A percentile compares a stretch with the other conserved stretches of the same genome.
Conservation (phyloP, 2,797 vertebrate genomes). For the Poeciliopsis presidionis region DNA sequence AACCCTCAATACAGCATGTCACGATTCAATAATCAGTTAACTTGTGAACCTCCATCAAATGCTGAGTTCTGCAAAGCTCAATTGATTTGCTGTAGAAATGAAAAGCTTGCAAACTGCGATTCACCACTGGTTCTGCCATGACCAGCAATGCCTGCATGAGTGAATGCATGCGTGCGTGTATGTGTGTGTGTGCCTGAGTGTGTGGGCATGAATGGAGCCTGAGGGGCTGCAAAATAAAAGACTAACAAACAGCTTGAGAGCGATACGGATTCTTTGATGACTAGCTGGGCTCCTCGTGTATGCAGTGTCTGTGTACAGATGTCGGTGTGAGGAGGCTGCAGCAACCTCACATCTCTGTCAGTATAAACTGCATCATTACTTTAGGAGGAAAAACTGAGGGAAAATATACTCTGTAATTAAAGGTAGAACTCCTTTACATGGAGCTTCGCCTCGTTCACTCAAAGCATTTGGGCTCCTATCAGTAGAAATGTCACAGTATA, state of each 20-base stretch:
- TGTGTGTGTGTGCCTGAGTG: background rate
- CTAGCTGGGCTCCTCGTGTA: slow-evolving; percentile 15
- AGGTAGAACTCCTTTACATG: background rate
- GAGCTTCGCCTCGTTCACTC: background rate
- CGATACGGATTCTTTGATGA: slow-evolving; percentile 43
- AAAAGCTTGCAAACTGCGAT: slow-evolving; percentile 67
- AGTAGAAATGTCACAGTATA: background rate
- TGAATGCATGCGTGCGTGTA: slow-evolving; percentile 5
- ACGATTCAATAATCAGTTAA: slow-evolving; percentile 70
- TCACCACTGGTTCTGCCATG: slow-evolving; percentile 47
- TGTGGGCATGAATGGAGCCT: slow-evolving; percentile 25
- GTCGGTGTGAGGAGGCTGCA: slow-evolving; percentile 13
- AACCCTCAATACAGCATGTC: slow-evolving; percentile 53
- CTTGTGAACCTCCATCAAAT: slow-evolving; percentile 60
- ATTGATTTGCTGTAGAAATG: slow-evolving; percentile 75
- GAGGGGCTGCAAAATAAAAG: slow-evolving; percentile 40
- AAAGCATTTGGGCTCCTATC: background rate
- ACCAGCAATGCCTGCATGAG: slow-evolving; percentile 52
- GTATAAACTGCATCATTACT: background rate
- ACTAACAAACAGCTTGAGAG: slow-evolving; percentile 49
- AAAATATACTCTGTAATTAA: background rate
- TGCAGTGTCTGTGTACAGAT: slow-evolving; percentile 4
- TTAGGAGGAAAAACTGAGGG: background rate
- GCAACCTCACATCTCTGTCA: background rate
- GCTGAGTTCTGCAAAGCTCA: slow-evolving; percentile 68